Percentiles rank a stretch among this genome's conserved stretches.
Evolutionary conservation across 2,113 vertebrate genomes (phyloP).

Genomic region (Oncorhynchus mykiss): DNA sequence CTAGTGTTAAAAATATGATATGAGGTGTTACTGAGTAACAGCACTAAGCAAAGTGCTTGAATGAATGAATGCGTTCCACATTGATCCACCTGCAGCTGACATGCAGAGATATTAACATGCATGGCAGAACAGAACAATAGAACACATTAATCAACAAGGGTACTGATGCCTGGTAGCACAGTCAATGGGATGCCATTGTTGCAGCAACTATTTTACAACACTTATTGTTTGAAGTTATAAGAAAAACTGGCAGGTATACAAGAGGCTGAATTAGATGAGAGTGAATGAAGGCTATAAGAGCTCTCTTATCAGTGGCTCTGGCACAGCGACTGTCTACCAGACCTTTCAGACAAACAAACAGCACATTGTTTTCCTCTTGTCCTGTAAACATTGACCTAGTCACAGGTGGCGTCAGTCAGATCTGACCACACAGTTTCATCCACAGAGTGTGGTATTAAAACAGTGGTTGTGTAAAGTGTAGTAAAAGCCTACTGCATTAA

Average conservation of each 20-base stretch:
- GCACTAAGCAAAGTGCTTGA: too few species aligned
- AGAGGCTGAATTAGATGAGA: neutral
- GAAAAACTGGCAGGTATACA: neutral
- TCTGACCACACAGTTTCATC: slow-evolving; percentile 38
- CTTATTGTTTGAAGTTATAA: too few species aligned
- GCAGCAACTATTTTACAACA: too few species aligned
- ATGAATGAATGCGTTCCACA: too few species aligned
- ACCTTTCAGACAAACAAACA: slow-evolving; percentile 6
- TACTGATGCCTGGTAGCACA: too few species aligned
- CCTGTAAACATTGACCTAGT: slow-evolving; percentile 17
- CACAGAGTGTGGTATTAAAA: slow-evolving; percentile 30
- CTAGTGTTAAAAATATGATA: too few species aligned
- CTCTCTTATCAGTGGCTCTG: neutral
- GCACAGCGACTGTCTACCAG: neutral
- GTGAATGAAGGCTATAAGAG: slow-evolving; percentile 15
- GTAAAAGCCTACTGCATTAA: slow-evolving; percentile 55
- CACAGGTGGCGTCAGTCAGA: slow-evolving; percentile 30
- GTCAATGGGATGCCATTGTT: too few species aligned
- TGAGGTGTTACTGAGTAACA: too few species aligned
- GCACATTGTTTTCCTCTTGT: slow-evolving; percentile 42
- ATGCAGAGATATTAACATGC: too few species aligned
- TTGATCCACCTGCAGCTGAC: too few species aligned
- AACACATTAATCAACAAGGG: too few species aligned
- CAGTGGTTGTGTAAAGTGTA: slow-evolving; percentile 14
- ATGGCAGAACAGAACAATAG: too few species aligned